These are phyloP conservation scores for Apogon talboti DNA, from an alignment of 2,797 vertebrate species.

Conservation along the genomic window DNA sequence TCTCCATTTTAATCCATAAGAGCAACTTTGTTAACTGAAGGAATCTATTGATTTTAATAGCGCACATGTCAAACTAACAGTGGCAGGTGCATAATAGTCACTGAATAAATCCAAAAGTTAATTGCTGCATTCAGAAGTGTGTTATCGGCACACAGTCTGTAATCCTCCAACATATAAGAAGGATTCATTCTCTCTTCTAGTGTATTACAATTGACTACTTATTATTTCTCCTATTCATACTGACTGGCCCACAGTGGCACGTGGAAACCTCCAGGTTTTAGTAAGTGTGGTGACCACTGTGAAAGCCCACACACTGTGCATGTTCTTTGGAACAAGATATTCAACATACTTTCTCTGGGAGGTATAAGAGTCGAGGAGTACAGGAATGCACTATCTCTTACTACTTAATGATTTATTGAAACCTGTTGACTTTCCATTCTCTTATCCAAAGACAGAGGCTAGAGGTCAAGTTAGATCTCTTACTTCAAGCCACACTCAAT, in stretches of 20 bases:
- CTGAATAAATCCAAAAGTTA: background rate
- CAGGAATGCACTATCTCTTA: background rate
- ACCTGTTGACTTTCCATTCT: background rate
- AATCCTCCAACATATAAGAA: background rate
- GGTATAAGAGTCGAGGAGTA: background rate
- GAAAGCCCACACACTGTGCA: constrained; percentile 29
- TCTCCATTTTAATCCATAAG: constrained; percentile 36
- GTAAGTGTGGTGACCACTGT: constrained; percentile 15
- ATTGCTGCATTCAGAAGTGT: background rate
- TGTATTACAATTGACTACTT: background rate
- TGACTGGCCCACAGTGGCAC: constrained; percentile 9
- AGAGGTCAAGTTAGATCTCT: background rate
- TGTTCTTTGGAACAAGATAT: background rate
- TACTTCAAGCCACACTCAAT: background rate
- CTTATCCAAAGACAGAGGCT: background rate
- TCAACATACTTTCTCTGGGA: constrained; percentile 1
- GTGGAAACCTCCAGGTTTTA: constrained; percentile 12
- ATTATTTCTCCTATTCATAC: constrained; percentile 17
- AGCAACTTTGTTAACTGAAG: constrained; percentile 13
- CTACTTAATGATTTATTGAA: background rate
- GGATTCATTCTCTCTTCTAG: constrained; percentile 1
- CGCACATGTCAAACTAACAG: background rate
- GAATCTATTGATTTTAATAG: background rate
- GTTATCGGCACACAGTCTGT: background rate
- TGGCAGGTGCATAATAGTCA: constrained; percentile 4